Percentiles rank a stretch among this genome's conserved stretches.
Evolutionary conservation across 2,797 vertebrate species (phyloP).

Genomic region (Amazona finschi): DNA sequence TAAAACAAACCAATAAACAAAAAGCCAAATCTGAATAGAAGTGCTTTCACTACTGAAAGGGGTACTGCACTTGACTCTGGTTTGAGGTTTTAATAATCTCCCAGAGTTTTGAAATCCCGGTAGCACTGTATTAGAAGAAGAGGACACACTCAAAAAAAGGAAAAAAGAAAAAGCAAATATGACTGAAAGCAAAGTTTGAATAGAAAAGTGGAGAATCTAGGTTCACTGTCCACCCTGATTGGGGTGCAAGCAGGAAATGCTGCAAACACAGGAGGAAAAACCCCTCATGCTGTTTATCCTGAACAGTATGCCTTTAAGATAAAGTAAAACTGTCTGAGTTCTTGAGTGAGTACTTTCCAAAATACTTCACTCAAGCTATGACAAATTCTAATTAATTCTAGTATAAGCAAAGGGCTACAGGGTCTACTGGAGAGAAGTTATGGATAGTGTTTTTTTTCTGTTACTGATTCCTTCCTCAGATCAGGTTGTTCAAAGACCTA

Average conservation of each 20-base stretch:
- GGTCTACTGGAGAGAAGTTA: background rate
- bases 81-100: background rate
- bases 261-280: background rate
- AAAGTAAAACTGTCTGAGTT: background rate
- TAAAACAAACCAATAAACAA: background rate
- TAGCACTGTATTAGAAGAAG: background rate
- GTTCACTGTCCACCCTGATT: background rate
- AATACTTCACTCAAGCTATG: background rate
- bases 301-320: background rate
- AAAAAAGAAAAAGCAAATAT: background rate
- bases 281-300: background rate
- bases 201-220: background rate
- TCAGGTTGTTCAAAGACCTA: background rate
- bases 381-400: background rate
- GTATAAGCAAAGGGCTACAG: background rate
- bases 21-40: background rate
- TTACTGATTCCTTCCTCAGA: background rate
- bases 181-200: background rate
- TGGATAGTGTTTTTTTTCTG: background rate
- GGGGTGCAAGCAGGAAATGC: background rate
- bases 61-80: background rate
- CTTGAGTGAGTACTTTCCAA: background rate
- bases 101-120: background rate
- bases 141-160: background rate
- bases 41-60: background rate